phyloP scores from a whole-genome alignment of 2,113 vertebrate genomes.

The Etheostoma spectabile region DNA sequence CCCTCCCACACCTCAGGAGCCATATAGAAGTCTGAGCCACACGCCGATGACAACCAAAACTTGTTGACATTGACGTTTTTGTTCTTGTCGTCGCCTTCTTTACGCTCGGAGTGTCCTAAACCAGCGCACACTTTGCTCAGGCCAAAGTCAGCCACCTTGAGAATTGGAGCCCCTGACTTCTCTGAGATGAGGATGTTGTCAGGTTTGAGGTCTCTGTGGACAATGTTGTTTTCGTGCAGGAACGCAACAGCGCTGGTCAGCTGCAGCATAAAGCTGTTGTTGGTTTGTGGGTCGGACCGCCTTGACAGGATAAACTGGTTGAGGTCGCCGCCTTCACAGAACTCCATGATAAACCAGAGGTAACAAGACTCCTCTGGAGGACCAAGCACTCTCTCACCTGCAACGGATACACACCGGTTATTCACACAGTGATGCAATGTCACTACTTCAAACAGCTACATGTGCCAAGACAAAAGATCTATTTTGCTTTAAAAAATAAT shows the following conservation, averaged over 20 bases:
- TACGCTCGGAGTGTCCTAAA: constrained; percentile 78
- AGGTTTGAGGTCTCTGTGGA: constrained; percentile 96
- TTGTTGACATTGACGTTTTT: constrained; percentile 93
- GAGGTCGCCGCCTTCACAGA: constrained; percentile 96
- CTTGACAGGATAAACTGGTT: constrained; percentile 95
- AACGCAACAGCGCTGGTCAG: constrained; percentile 95
- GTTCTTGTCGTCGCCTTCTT: constrained; percentile 79
- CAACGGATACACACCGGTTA: constrained; percentile 14
- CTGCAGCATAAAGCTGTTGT: constrained; percentile 96
- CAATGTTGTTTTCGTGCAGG: constrained; percentile 95
- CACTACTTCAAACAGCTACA: neutral
- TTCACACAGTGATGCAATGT: neutral
- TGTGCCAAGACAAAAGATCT: neutral
- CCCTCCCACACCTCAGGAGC: constrained; percentile 98
- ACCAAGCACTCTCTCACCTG: constrained; percentile 92
- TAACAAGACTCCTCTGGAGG: constrained; percentile 92
- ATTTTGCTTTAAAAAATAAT: neutral
- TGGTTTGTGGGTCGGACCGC: constrained; percentile 88
- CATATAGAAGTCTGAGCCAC: constrained; percentile 97
- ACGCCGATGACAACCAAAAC: constrained; percentile 94
- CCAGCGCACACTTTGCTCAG: constrained; percentile 96
- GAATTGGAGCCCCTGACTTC: constrained; percentile 88
- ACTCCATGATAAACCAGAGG: constrained; percentile 99
- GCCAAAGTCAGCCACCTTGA: constrained; percentile 97
- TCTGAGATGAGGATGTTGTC: constrained; percentile 98